Base-by-base conservation (phyloP, 2,797 vertebrate species). In the Chaetophractus vellerosus region DNA sequence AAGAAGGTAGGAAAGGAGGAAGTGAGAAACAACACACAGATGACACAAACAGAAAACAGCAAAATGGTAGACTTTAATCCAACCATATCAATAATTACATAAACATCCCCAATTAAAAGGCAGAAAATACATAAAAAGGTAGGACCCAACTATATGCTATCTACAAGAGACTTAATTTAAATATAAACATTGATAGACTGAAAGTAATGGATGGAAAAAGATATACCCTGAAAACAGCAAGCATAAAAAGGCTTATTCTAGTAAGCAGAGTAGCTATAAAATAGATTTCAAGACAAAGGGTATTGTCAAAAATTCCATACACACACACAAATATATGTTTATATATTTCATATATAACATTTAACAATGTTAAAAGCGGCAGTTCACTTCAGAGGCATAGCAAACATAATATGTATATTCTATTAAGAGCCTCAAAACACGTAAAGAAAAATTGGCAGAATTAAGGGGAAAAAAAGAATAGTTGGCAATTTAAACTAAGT, bases 281-380 rank as follows among this genome's bases (percentile, higher is more conserved):
- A 31, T 15, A 80, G 45, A 76, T 78, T 90, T 93, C n/a, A 93
- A 93, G 63, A 81, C 26, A 90, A 63, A 79, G 12, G 57, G 41
- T 72, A 88, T 59, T 61, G 61, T n/a, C 11, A 24, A 66, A 66
- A 36, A 71, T 52, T 64, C 3, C 12, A 52, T 52, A 16, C 9
- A 50, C 14, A 50, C 38, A 38, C 38, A 38, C 38, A 38, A 38
- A 38, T 38, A 38, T 38, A 38, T 38, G 38, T 38, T 6, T 50
- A 38, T 38, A 50, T 14, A 50, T 50, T 52, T 15, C 15, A 18
- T 16, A 18, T 55, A 5, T 48, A n/a, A 69, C 31, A 87, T 83
- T 72, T 59, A 83, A 66, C 64, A 75, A 61, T 68, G 68, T n/a
- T 85, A 88, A 82, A 91, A 64, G 26, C 5, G 18, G 33, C 14